Conservation (phyloP, 92 coral and sea anemone genomes). For the Parazoanthus atlanticus region DNA sequence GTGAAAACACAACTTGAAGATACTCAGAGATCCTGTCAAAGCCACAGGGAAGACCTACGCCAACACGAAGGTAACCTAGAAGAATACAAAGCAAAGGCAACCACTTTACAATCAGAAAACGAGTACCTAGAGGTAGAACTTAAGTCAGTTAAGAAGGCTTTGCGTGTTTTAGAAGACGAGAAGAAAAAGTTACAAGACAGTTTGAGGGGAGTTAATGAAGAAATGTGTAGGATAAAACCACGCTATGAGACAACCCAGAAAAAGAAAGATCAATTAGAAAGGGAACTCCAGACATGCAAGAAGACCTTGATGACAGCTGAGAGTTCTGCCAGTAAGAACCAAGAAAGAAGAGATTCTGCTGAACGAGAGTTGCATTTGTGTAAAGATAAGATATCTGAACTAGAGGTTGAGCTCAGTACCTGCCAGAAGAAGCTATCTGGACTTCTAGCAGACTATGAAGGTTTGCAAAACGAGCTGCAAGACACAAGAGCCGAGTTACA, state of each 20-base stretch:
- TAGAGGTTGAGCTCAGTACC: slow-evolving; percentile 69
- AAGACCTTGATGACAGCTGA: slow-evolving; percentile 74
- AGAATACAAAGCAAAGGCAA: slow-evolving; percentile 67
- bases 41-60: slow-evolving; percentile 45
- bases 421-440: slow-evolving; percentile 75
- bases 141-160: slow-evolving; percentile 52
- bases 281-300: slow-evolving; percentile 69
- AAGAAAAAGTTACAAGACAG: slow-evolving; percentile 73
- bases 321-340: slow-evolving; percentile 61
- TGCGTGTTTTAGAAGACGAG: slow-evolving; percentile 70
- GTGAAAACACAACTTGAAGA: slow-evolving; percentile 84
- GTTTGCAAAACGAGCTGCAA: slow-evolving; percentile 66
- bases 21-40: slow-evolving; percentile 61
- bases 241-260: slow-evolving; percentile 70
- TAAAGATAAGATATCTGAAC: slow-evolving; percentile 68
- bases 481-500: slow-evolving; percentile 60
- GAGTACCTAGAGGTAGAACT: slow-evolving; percentile 68
- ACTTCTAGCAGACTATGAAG: slow-evolving; percentile 66
- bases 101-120: slow-evolving; percentile 67
- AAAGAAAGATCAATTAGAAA: slow-evolving; percentile 85
- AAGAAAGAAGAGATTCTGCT: slow-evolving; percentile 56
- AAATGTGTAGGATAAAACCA: slow-evolving; percentile 74
- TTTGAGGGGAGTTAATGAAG: slow-evolving; percentile 74
- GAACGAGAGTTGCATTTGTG: slow-evolving; percentile 65
- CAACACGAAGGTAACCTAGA: slow-evolving; percentile 67